A percentile compares a stretch with the other conserved stretches of the same genome.
Evolutionary conservation across 2,113 vertebrate genomes (phyloP).

Genomic region (Ancistrus triradiatus): DNA sequence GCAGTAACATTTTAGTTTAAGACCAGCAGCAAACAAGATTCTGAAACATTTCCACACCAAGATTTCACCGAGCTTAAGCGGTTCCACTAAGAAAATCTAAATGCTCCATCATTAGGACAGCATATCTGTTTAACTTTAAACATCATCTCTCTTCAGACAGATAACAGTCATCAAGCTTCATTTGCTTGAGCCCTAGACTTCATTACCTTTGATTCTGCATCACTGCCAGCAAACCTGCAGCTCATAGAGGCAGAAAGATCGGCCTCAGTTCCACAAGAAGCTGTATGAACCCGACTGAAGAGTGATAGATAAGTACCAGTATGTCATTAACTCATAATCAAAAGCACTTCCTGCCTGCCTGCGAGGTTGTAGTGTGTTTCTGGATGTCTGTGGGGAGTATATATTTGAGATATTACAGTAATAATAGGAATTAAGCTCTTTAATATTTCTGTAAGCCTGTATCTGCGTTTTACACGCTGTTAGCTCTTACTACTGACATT

Average conservation of each 20-base stretch:
- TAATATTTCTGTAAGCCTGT: too few species aligned
- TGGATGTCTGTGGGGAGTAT: neutral
- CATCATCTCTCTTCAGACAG: conserved; percentile 1
- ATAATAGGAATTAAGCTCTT: neutral
- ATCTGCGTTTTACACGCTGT: too few species aligned
- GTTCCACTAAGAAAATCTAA: neutral
- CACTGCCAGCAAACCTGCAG: conserved; percentile 6
- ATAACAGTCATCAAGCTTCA: neutral
- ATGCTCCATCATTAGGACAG: neutral
- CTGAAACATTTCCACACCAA: too few species aligned
- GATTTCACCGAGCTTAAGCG: neutral
- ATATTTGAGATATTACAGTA: neutral
- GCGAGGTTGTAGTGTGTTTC: neutral
- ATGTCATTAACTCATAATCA: conserved; percentile 9
- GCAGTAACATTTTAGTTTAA: too few species aligned
- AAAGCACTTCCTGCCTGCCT: neutral
- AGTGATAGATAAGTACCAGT: neutral
- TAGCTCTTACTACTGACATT: too few species aligned
- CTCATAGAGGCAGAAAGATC: conserved; percentile 2
- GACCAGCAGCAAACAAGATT: too few species aligned
- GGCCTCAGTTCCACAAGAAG: neutral
- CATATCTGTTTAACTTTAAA: neutral
- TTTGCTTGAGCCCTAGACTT: neutral
- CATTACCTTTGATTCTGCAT: neutral
- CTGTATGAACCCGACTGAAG: neutral